A percentile compares a stretch with the other conserved stretches of the same genome.
These are phyloP conservation scores for Horisme vitalbata DNA, from an alignment of 2,888 invertebrate species.

Conservation along the genomic window DNA sequence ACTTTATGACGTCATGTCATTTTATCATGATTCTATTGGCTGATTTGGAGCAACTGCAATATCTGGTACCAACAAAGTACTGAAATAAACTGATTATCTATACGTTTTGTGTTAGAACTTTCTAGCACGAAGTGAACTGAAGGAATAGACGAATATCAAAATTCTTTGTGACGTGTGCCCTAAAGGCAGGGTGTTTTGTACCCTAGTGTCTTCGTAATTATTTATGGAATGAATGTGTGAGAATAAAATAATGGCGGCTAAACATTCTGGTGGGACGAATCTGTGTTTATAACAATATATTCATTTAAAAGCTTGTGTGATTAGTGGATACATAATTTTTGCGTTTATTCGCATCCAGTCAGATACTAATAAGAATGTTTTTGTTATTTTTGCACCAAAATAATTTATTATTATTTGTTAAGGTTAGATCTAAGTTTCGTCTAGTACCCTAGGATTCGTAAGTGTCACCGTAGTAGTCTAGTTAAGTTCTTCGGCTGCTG, in stretches of 20 bases:
- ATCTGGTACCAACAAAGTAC: too few relatives aligned
- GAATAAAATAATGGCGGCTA: conserved; percentile 33
- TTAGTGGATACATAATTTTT: conserved; percentile 68
- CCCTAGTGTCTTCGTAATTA: conserved; percentile 69
- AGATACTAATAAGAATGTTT: conserved; percentile 60
- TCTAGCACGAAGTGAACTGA: not conserved
- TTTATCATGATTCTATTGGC: too few relatives aligned
- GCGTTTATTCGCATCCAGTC: conserved; percentile 71
- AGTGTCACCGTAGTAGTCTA: conserved; percentile 78
- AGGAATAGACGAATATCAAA: conserved; percentile 38
- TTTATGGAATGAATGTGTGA: conserved; percentile 80
- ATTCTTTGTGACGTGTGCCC: conserved; percentile 64
- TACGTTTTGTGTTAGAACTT: not conserved
- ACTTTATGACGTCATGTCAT: too few relatives aligned
- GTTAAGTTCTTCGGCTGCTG: conserved; percentile 72
- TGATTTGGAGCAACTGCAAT: too few relatives aligned
- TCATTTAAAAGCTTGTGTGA: conserved; percentile 75
- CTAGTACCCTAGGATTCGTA: conserved; percentile 76
- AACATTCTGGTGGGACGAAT: conserved; percentile 43
- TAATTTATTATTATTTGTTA: conserved; percentile 71
- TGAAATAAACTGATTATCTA: too few relatives aligned
- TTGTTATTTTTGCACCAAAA: conserved; percentile 72
- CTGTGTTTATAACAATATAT: conserved; percentile 44
- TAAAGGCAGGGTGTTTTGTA: conserved; percentile 58
- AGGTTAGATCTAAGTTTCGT: conserved; percentile 76